Evolutionary conservation across 2,888 invertebrate species (phyloP), one percentile per base, ranked within the genome.

Genomic region (Iselma pallidipennis): DNA sequence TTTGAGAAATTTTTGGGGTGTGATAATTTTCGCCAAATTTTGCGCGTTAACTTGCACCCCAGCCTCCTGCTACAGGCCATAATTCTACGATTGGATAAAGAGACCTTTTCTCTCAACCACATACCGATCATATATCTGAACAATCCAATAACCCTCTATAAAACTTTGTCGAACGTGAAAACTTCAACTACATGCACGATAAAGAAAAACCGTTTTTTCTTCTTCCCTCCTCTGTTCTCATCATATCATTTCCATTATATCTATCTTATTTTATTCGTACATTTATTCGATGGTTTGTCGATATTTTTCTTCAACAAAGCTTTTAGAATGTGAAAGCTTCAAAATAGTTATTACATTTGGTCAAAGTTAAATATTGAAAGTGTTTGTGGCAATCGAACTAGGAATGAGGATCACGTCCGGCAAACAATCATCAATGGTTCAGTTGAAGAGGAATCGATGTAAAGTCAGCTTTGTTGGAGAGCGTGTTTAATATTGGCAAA

Each of bases 291-390:
- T 9, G n/a, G 31, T n/a, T 33, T 33, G n/a, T 14, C 31, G 31
- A 33, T 33, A 33, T 10, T 10, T 33, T 33, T 33, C 9, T 14
- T n/a, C 14, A 29, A 10, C 10, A 29, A 48, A 55, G 55, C 55
- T 55, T 48, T 29, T 42, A 28, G 26, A 45, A 14, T 37, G 10
- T 6, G 21, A 28, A 54, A 54, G 42, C 45, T 23, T 6, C 23
- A 33, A 54, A 42, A 54, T 54, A 42, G 54, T 54, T 54, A 54
- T 54, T 54, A 42, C 42, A n/a, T 37, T 16, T 16, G 31, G 55
- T 33, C 9, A 31, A 28, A 56, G 56, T 56, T 56, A 56, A 55
- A 56, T 49, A 55, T 42, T 42, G 42, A 16, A 10, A 21, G 54
- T 53, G 29, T 53, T n/a, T 37, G 45, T 54, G 42, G 33, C 23